Percentiles rank a stretch among this genome's conserved stretches.
Conservation (phyloP, 2,888 invertebrate genomes). For the Empis livida region DNA sequence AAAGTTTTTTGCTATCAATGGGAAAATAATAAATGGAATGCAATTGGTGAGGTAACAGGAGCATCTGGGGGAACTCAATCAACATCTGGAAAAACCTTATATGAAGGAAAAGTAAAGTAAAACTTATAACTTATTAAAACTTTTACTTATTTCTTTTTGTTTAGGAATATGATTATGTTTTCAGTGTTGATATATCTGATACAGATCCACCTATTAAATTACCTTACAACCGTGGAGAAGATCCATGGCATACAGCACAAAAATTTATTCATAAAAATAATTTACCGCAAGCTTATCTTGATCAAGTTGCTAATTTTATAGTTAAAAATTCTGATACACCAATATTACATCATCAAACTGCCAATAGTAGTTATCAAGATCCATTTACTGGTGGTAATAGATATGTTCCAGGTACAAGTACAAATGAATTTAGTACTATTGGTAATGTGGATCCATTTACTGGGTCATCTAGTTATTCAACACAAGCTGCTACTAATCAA, state of each 20-base stretch:
- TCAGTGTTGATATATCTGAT: slow-evolving; percentile 90
- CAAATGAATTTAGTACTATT: slow-evolving; percentile 20
- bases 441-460: slow-evolving; percentile 53
- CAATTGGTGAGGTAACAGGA: slow-evolving; percentile 83
- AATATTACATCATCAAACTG: slow-evolving; percentile 9
- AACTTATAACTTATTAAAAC: slow-evolving; percentile 24
- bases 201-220: slow-evolving; percentile 77
- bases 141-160: background rate
- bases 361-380: slow-evolving; percentile 40
- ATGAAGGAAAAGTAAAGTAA: slow-evolving; percentile 53
- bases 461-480: slow-evolving; percentile 55
- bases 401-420: slow-evolving; percentile 46
- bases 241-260: slow-evolving; percentile 88
- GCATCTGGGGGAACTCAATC: slow-evolving; percentile 51
- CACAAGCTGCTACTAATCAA: slow-evolving; percentile 31
- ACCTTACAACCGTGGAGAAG: slow-evolving; percentile 80
- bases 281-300: slow-evolving; percentile 74
- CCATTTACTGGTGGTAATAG: slow-evolving; percentile 56
- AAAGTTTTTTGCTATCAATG: slow-evolving; percentile 70
- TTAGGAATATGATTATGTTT: slow-evolving; percentile 83
- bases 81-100: slow-evolving; percentile 59
- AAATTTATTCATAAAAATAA: slow-evolving; percentile 74
- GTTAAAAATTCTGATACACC: slow-evolving; percentile 52
- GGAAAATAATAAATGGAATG: slow-evolving; percentile 63
- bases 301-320: slow-evolving; percentile 88